Base-by-base conservation (phyloP, 2,113 vertebrate genomes). In the Maylandia zebra region DNA sequence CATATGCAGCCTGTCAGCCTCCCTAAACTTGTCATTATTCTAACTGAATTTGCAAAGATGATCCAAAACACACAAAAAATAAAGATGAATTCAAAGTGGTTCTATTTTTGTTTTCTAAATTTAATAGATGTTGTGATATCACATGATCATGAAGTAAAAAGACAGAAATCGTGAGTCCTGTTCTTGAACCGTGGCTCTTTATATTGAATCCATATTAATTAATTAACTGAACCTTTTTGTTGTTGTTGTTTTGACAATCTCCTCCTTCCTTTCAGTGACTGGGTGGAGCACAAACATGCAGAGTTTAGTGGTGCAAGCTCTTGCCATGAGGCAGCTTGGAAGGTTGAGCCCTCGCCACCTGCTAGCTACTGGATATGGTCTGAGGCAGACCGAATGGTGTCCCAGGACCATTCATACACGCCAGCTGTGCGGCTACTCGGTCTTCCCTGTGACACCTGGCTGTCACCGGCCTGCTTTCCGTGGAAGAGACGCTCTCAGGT, bases 321-420 rank as follows among this genome's bases (percentile, higher is more conserved):
- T 97, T 6, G 88, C 93, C 27, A 91, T 96, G 89, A 95, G 96
- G 81, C 96, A 96, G 92, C 89, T 96, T 1, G 94, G 95, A 16
- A 88, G 90, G 55, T 32, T 96, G 24, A 92, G 93, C 56, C 90
- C 94, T 2, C 85, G 90, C 30, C 94, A 95, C 74, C 86, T 94
- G 55, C 66, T 94, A n/a, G 90, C 93, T 13, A 85, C 94, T 1
- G 95, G 94, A 43, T 95, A 93, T 4, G 93, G 89, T 24, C 90
- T 76, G 4, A 82, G 88, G 24, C 88, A 88, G 71, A 86, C 83
- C 0, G 87, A 91, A n/a, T 95, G 94, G 95, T 96, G 95, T 85
- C 96, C 95, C 7, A 93, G 95, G 69, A 94, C 91, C 17, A 92
- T 96, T 17, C 95, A 96, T 48, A 93, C 94, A 3, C 94, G 95